Percentiles rank a stretch among this genome's conserved stretches.
phyloP scores from a whole-genome alignment of 2,113 vertebrate genomes.

The Meles meles region DNA sequence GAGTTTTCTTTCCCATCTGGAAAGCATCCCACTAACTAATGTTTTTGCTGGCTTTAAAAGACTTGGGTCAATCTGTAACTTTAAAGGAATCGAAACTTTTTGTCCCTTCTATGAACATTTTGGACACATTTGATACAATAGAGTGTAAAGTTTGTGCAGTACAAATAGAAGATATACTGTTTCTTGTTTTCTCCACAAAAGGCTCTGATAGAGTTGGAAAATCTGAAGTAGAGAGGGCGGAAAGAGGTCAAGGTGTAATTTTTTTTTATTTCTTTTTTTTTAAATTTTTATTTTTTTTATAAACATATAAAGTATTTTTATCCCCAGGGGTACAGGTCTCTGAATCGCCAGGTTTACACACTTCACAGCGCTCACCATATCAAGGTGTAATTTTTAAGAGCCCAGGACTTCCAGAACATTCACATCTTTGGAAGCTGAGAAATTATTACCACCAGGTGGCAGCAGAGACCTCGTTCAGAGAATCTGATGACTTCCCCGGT shows the following conservation, averaged over 20 bases:
- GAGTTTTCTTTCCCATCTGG: not conserved
- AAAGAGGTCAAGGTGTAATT: not conserved
- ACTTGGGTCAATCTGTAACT: not conserved
- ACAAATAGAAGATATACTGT: not conserved
- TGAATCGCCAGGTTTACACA: too few species aligned
- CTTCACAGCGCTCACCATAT: too few species aligned
- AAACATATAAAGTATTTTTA: too few species aligned
- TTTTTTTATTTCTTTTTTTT: too few species aligned
- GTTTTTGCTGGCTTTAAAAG: not conserved
- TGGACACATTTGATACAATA: not conserved
- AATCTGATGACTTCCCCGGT: fast-evolving
- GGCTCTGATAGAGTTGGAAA: not conserved
- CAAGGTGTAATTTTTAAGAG: not conserved
- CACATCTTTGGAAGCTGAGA: not conserved
- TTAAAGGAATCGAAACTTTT: not conserved
- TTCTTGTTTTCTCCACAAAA: not conserved
- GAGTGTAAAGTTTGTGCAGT: not conserved
- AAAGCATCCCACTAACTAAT: not conserved
- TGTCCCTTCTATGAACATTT: not conserved
- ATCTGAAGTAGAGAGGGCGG: not conserved
- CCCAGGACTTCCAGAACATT: not conserved
- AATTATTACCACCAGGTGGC: slow-evolving; percentile 43
- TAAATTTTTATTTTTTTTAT: too few species aligned
- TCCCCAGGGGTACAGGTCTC: too few species aligned
- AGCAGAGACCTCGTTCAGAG: slow-evolving; percentile 1